A percentile compares a stretch with the other conserved stretches of the same genome.
These are phyloP conservation scores for Melanerpes formicivorus DNA, from an alignment of 2,113 vertebrate genomes.

Conservation along the genomic window DNA sequence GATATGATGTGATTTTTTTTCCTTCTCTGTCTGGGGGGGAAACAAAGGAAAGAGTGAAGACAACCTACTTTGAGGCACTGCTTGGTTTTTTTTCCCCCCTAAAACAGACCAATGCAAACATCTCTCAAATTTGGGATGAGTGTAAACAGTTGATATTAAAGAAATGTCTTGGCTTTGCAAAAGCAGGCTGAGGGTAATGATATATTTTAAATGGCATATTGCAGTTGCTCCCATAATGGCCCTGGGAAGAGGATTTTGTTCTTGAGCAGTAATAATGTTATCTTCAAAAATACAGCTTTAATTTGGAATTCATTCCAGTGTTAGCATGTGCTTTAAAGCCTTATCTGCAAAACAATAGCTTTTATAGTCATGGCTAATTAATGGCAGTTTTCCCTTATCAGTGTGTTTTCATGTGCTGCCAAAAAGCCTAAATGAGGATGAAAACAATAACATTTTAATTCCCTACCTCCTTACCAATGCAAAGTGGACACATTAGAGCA, in stretches of 20 bases:
- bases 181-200: background rate
- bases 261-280: background rate
- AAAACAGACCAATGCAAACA: background rate
- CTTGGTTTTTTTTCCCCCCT: background rate
- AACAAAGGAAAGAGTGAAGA: background rate
- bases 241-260: background rate
- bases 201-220: background rate
- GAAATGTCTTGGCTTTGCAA: background rate
- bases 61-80: background rate
- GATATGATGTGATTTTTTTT: background rate
- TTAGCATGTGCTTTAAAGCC: background rate
- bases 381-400: background rate
- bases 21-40: background rate
- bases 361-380: slow-evolving; percentile 19
- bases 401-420: slow-evolving; percentile 14
- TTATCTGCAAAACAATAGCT: slow-evolving; percentile 5
- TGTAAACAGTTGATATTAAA: background rate
- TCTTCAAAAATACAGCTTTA: background rate
- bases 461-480: background rate
- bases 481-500: background rate
- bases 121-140: background rate
- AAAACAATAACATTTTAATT: slow-evolving; percentile 17
- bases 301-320: slow-evolving; percentile 1
- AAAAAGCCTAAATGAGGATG: background rate
- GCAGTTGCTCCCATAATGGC: background rate